phyloP scores from a whole-genome alignment of 1,140 invertebrate species.

The Neodiprion pinetum region DNA sequence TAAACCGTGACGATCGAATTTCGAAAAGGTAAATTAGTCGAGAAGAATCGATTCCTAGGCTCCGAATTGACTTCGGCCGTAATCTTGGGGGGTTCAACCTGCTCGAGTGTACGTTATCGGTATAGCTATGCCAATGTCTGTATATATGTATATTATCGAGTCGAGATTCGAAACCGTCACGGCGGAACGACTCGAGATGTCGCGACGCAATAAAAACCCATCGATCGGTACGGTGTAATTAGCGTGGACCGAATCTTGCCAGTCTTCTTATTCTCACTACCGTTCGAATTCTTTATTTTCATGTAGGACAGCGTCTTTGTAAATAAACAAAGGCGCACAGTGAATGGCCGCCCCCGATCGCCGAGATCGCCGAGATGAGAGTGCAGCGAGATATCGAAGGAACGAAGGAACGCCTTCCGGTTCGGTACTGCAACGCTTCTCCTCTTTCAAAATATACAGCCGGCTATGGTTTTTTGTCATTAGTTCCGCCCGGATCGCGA shows the following conservation, averaged over 20 bases:
- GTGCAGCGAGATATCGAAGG: background rate
- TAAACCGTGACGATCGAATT: too few relatives aligned
- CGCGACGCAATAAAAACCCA: background rate
- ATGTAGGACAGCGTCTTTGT: too few relatives aligned
- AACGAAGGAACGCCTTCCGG: background rate
- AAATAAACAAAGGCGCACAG: too few relatives aligned
- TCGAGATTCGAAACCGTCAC: too few relatives aligned
- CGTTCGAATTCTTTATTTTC: background rate
- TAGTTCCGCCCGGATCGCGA: constrained; percentile 50
- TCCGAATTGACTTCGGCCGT: too few relatives aligned
- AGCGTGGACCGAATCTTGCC: background rate
- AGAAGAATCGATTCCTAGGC: too few relatives aligned
- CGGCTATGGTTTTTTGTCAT: constrained; percentile 35
- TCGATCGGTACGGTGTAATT: background rate
- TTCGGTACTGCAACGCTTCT: background rate
- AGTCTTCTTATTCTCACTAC: background rate
- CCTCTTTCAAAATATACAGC: background rate
- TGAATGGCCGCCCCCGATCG: background rate
- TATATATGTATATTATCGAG: too few relatives aligned
- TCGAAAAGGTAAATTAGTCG: too few relatives aligned
- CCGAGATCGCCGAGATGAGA: background rate
- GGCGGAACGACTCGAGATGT: too few relatives aligned
- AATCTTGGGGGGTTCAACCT: too few relatives aligned
- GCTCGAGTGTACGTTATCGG: too few relatives aligned
- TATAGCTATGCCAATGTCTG: too few relatives aligned